phyloP scores from a whole-genome alignment of 1,140 invertebrate species.

The Aphaenogaster ashmeadi region DNA sequence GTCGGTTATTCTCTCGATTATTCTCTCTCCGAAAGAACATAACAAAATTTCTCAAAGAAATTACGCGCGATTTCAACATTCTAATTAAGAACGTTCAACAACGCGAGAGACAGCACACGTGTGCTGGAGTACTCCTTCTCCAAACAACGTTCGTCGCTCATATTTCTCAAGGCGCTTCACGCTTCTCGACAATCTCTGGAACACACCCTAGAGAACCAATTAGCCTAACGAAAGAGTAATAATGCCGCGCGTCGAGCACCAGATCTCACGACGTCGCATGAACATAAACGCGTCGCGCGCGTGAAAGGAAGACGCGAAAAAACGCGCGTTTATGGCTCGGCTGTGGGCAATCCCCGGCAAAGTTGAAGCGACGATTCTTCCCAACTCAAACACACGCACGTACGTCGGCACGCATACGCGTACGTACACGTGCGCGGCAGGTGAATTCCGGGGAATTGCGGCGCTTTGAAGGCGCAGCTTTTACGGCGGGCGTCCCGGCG shows the following conservation, averaged over 20 bases:
- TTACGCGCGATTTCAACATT: slow-evolving; percentile 9
- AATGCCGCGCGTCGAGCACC: slow-evolving; percentile 20
- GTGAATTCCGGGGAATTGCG: slow-evolving; percentile 70
- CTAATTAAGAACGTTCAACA: slow-evolving; percentile 35
- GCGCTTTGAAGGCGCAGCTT: slow-evolving; percentile 67
- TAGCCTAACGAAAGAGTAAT: slow-evolving; percentile 36
- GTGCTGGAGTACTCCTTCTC: neutral
- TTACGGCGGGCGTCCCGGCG: slow-evolving; percentile 69
- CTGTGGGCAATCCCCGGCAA: neutral
- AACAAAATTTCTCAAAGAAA: neutral
- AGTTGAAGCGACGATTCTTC: neutral
- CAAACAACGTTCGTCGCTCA: neutral
- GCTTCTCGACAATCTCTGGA: slow-evolving; percentile 23
- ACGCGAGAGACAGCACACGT: neutral
- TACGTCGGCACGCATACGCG: neutral
- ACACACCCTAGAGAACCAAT: slow-evolving; percentile 39
- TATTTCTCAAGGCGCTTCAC: neutral
- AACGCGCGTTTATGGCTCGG: neutral
- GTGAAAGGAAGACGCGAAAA: slow-evolving; percentile 4
- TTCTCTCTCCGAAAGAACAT: neutral
- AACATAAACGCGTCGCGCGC: slow-evolving; percentile 34
- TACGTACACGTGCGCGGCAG: slow-evolving; percentile 48
- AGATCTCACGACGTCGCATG: slow-evolving; percentile 5
- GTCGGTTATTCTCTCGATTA: neutral
- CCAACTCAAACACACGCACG: neutral